Percentiles rank a stretch among this genome's conserved stretches.
phyloP scores from a whole-genome alignment of 2,888 invertebrate genomes.

The Tridacna gigas region DNA sequence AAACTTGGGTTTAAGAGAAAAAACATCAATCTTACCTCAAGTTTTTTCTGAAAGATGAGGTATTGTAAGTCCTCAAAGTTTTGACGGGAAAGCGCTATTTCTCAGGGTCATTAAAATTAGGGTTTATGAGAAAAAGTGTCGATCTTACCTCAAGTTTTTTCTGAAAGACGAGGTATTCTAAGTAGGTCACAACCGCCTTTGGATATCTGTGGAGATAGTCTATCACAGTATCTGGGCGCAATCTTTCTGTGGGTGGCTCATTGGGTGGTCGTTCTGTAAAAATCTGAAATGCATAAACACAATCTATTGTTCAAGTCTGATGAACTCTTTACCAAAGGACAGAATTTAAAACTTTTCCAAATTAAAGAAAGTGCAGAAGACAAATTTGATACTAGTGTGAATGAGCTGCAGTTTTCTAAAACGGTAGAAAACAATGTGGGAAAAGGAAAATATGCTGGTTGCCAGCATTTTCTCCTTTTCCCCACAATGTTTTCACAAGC shows the following conservation, averaged over 20 bases:
- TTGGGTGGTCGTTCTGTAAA: conserved; percentile 83
- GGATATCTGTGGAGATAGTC: conserved; percentile 85
- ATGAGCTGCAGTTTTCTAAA: too few species aligned
- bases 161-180: conserved; percentile 85
- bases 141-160: conserved; percentile 83
- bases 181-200: conserved; percentile 83
- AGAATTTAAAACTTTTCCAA: too few species aligned
- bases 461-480: too few species aligned
- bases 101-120: background rate
- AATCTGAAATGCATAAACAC: conserved; percentile 74
- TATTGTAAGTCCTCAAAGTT: conserved; percentile 81
- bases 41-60: conserved; percentile 84
- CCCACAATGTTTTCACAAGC: too few species aligned
- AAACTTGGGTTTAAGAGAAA: too few species aligned
- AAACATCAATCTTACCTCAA: conserved; percentile 78
- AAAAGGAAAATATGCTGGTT: too few species aligned
- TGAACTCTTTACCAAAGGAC: too few species aligned
- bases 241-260: conserved; percentile 79
- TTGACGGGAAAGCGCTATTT: background rate
- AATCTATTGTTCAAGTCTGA: background rate
- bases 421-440: too few species aligned
- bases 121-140: too few species aligned
- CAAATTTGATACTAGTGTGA: too few species aligned
- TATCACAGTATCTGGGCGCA: conserved; percentile 84
- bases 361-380: too few species aligned